phyloP scores from a whole-genome alignment of 2,113 vertebrate genomes.

The Hyla sarda region DNA sequence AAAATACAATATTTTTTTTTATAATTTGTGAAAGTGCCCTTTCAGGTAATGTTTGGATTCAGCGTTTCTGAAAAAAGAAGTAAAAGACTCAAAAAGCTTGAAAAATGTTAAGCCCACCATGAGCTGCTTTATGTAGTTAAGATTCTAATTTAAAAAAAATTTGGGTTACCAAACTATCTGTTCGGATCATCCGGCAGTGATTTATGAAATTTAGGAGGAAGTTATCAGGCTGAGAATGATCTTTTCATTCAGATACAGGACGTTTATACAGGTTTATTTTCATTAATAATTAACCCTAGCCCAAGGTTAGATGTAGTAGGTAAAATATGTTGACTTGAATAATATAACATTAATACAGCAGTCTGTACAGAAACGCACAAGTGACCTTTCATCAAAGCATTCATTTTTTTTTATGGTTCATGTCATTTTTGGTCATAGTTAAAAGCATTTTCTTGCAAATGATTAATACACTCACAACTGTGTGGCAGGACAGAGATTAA shows the following conservation, averaged over 20 bases:
- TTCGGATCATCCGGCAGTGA: not conserved
- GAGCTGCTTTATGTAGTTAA: not conserved
- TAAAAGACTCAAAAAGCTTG: too few relatives aligned
- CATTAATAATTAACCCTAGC: conserved; percentile 46
- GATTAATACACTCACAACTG: conserved; percentile 73
- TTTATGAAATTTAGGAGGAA: not conserved
- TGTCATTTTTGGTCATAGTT: conserved; percentile 63
- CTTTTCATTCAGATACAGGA: conserved; percentile 15
- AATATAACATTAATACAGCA: conserved; percentile 51
- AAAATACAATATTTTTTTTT: too few relatives aligned
- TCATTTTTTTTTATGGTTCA: conserved; percentile 62
- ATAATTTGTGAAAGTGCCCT: too few relatives aligned
- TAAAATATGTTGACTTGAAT: conserved; percentile 53
- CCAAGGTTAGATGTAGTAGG: conserved; percentile 55
- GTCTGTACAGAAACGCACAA: conserved; percentile 46
- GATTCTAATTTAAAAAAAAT: not conserved
- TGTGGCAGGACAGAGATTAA: conserved; percentile 72
- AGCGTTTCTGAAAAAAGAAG: too few relatives aligned
- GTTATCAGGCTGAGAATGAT: not conserved
- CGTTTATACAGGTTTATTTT: conserved; percentile 41
- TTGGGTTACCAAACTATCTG: not conserved
- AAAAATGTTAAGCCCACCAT: too few relatives aligned
- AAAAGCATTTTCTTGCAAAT: conserved; percentile 68
- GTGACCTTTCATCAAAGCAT: conserved; percentile 60
- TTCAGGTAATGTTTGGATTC: too few relatives aligned